Evolutionary conservation across 1,140 invertebrate genomes (phyloP).

Genomic region (Harlomillsia oculata): DNA sequence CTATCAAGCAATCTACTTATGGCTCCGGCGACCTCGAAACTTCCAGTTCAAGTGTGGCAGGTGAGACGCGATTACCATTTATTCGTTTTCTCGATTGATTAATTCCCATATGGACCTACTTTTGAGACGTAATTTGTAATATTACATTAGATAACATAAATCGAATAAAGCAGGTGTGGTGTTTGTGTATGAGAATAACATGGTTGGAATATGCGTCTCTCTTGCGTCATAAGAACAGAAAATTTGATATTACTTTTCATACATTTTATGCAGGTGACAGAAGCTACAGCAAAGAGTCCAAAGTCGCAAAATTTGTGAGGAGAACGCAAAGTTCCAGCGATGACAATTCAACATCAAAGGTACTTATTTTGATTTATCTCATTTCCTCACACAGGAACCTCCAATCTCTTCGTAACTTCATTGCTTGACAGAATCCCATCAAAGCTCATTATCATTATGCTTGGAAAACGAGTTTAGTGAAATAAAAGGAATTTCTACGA

Average conservation of each 20-base stretch:
- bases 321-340: slow-evolving; percentile 30
- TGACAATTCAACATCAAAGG: slow-evolving; percentile 1
- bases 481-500: no score
- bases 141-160: neutral
- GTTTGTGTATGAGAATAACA: no score
- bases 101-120: neutral
- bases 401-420: no score
- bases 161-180: no score
- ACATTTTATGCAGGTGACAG: slow-evolving; percentile 14
- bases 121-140: neutral
- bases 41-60: neutral
- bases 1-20: neutral
- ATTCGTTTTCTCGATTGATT: neutral
- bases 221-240: no score
- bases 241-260: no score
- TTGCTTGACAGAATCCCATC: no score
- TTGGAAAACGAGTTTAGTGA: no score
- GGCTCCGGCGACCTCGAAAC: neutral
- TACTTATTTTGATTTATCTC: no score
- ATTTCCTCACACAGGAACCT: no score
- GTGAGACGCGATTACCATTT: neutral
- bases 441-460: no score
- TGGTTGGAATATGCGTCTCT: neutral
- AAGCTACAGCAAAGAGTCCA: slow-evolving; percentile 20
- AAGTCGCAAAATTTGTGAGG: slow-evolving; percentile 29